Conservation (phyloP, 2,113 vertebrate genomes). For the Microcebus jonahi region DNA sequence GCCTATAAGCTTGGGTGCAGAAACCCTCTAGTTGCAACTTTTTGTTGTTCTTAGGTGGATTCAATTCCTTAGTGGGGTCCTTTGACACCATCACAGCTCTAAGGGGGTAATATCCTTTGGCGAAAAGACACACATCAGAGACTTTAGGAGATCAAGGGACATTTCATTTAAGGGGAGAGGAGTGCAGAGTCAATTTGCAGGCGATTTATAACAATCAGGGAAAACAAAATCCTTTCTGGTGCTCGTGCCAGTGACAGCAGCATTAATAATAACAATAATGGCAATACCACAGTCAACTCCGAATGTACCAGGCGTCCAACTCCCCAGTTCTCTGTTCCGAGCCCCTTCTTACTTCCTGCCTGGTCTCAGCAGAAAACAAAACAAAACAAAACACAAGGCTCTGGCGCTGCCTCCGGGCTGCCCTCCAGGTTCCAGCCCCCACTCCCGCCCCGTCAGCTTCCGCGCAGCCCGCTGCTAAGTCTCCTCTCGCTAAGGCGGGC, state of each 20-base stretch:
- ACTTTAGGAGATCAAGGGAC: neutral
- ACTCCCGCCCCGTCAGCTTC: rapidly evolving
- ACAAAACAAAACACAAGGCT: neutral
- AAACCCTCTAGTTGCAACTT: neutral
- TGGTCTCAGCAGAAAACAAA: neutral
- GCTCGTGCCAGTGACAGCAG: neutral
- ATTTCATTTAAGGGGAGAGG: neutral
- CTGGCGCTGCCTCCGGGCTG: neutral
- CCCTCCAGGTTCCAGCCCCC: neutral
- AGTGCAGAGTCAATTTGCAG: neutral
- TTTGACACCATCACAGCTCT: neutral
- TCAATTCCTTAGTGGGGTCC: neutral
- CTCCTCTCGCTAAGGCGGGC: neutral
- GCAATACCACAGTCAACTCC: neutral
- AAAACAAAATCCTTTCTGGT: neutral
- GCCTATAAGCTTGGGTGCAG: neutral
- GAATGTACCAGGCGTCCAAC: neutral
- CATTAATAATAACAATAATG: neutral
- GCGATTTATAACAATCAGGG: neutral
- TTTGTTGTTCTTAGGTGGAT: neutral
- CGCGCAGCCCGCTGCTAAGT: neutral
- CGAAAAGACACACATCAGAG: neutral
- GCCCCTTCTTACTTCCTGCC: neutral
- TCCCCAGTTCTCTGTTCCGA: neutral
- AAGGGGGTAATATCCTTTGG: neutral